Conservation (phyloP, 2,888 invertebrate genomes). For the Tridacna gigas region DNA sequence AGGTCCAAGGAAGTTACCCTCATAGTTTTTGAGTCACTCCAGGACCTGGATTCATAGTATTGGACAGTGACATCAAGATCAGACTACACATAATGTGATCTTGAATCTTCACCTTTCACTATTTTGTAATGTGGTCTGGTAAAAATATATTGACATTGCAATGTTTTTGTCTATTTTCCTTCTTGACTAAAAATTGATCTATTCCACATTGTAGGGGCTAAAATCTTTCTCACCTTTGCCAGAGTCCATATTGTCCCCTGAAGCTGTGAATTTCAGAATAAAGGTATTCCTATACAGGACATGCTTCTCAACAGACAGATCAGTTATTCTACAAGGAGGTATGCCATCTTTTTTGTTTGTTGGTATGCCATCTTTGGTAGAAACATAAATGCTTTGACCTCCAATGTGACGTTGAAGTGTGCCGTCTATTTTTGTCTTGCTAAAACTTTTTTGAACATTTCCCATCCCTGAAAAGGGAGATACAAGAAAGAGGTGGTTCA, state of each 20-base stretch:
- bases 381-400: constrained; percentile 9
- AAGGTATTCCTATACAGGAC: constrained; percentile 63
- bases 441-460: neutral
- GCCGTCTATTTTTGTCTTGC: neutral
- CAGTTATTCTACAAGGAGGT: constrained; percentile 69
- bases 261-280: constrained; percentile 73
- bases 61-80: no score
- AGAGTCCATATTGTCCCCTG: constrained; percentile 73
- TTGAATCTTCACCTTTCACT: no score
- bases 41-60: no score
- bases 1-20: no score
- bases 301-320: constrained; percentile 68
- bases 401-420: constrained; percentile 28
- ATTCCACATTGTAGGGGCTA: no score
- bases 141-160: no score
- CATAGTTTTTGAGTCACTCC: no score
- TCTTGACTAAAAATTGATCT: no score
- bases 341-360: neutral
- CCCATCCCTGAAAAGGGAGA: neutral
- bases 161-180: no score
- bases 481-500: no score
- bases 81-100: no score
- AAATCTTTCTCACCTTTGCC: constrained; percentile 67
- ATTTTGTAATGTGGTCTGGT: no score
- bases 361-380: neutral